Conservation (phyloP, 2,113 vertebrate genomes). For the Nettapus auritus region DNA sequence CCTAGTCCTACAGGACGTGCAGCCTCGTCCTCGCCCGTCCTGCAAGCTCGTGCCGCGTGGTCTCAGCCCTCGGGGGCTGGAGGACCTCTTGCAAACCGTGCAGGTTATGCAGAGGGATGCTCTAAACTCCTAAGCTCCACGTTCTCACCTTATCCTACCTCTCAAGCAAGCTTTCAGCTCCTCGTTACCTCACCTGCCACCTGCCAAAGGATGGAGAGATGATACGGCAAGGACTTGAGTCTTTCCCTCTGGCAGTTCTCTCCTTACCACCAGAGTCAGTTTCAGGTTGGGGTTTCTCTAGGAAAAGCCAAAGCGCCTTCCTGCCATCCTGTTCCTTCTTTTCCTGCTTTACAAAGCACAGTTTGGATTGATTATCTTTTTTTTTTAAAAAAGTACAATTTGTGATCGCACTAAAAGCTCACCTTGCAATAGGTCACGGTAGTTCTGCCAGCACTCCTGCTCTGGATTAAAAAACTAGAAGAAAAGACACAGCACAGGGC, state of each 20-base stretch:
- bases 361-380: no score
- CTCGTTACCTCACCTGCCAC: neutral
- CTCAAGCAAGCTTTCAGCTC: neutral
- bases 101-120: neutral
- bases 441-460: neutral
- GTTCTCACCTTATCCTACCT: neutral
- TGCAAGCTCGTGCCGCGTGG: neutral
- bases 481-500: fast-evolving
- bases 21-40: neutral
- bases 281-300: neutral
- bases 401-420: neutral
- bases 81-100: neutral
- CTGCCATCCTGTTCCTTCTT: neutral
- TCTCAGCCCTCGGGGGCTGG: neutral
- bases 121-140: neutral
- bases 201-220: neutral
- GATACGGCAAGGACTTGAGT: neutral
- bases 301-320: neutral
- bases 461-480: neutral
- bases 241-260: neutral
- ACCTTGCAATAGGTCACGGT: neutral
- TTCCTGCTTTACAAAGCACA: no score
- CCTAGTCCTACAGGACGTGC: neutral
- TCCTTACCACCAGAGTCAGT: neutral
- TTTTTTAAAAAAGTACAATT: neutral